A percentile compares a stretch with the other conserved stretches of the same genome.
phyloP scores from a whole-genome alignment of 2,113 vertebrate genomes.

The Grammomys surdaster region DNA sequence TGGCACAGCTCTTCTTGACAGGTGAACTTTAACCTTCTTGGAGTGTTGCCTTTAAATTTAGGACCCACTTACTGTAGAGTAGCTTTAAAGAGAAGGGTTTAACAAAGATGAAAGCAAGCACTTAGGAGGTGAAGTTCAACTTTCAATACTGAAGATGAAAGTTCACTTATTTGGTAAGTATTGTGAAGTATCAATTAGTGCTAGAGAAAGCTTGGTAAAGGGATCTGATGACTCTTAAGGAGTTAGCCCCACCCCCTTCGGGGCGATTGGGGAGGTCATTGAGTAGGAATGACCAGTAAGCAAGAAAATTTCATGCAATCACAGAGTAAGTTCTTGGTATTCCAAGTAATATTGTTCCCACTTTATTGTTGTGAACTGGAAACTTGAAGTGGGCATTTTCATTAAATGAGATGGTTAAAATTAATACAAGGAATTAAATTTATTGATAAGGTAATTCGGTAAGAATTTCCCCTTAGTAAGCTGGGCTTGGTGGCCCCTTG shows the following conservation, averaged over 20 bases:
- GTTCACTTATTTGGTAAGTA: background rate
- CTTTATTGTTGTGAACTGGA: slow-evolving; percentile 5
- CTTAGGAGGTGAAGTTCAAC: background rate
- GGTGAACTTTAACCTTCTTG: background rate
- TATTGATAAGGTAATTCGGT: background rate
- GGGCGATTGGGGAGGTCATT: no score
- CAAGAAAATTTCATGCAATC: background rate
- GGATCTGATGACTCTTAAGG: background rate
- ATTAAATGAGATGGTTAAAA: slow-evolving; percentile 31
- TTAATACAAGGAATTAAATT: background rate
- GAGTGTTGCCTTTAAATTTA: slow-evolving; percentile 21
- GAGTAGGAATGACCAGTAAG: background rate
- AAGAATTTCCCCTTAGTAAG: background rate
- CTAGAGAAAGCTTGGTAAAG: slow-evolving; percentile 20
- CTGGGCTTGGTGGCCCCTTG: background rate
- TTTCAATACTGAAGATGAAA: slow-evolving; percentile 31
- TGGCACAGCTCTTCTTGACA: slow-evolving; percentile 27
- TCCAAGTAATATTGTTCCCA: background rate
- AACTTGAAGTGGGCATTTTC: background rate
- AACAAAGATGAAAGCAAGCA: background rate
- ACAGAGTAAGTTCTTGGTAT: background rate
- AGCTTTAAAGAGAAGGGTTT: background rate
- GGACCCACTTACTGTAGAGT: background rate
- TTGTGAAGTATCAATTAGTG: background rate
- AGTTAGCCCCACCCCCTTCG: background rate